A percentile compares a stretch with the other conserved stretches of the same genome.
Conservation (phyloP, 35 echinoderm and acorn worm species). For the Diadema setosum region DNA sequence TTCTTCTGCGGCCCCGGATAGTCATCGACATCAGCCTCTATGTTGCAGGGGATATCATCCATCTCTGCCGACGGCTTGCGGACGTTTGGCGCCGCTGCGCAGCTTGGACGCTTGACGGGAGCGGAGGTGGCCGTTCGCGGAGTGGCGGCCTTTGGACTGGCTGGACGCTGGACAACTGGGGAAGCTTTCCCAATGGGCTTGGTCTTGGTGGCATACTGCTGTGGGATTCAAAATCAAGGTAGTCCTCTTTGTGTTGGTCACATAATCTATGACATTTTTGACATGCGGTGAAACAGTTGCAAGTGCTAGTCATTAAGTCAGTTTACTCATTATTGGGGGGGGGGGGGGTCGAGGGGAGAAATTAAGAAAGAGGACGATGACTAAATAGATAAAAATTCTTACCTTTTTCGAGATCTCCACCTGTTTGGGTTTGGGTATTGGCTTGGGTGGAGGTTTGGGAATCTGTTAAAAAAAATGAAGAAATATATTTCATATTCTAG, state of each 20-base stretch:
- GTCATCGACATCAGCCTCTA: background rate
- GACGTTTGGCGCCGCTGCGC: background rate
- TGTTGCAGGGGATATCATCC: no score
- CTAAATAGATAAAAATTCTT: no score
- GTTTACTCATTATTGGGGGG: no score
- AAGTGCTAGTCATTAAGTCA: no score
- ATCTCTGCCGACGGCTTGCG: background rate
- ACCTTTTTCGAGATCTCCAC: background rate
- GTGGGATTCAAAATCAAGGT: no score
- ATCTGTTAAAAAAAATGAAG: background rate
- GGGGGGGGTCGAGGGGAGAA: no score
- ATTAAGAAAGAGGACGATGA: no score
- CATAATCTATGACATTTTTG: background rate
- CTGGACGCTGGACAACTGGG: constrained; percentile 57
- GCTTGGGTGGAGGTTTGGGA: constrained; percentile 28
- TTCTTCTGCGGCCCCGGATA: constrained; percentile 10
- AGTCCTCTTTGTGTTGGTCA: background rate
- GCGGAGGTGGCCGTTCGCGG: background rate
- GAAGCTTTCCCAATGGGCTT: constrained; percentile 93
- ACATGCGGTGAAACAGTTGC: background rate
- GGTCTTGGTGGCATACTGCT: constrained; percentile 21
- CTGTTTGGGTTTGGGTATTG: background rate
- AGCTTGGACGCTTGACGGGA: background rate
- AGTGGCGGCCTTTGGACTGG: background rate
- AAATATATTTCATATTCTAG: background rate